Conservation (phyloP, 2,797 vertebrate genomes). For the Petrocephalus schoutedeni region DNA sequence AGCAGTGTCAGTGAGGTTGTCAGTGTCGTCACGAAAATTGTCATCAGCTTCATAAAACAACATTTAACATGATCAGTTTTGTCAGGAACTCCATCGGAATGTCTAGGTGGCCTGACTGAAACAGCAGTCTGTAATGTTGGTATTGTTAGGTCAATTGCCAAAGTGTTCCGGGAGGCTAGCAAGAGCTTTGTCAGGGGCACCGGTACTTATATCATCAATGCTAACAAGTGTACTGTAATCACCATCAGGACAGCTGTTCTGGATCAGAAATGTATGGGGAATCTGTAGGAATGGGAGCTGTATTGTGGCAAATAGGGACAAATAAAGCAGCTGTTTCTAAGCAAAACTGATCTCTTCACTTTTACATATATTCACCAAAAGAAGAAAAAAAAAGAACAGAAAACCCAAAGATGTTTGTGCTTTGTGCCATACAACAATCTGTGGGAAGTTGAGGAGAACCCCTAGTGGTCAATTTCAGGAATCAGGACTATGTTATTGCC, state of each 20-base stretch:
- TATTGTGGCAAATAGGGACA: neutral
- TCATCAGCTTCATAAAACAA: neutral
- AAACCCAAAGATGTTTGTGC: too few relatives aligned
- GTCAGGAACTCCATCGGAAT: neutral
- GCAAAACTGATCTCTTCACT: neutral
- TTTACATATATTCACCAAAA: neutral
- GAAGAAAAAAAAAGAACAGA: neutral
- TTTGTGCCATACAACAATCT: neutral
- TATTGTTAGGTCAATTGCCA: neutral
- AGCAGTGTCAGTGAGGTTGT: neutral
- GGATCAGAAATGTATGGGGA: neutral
- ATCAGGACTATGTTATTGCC: slow-evolving; percentile 15
- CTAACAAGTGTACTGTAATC: neutral
- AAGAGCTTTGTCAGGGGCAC: slow-evolving; percentile 2
- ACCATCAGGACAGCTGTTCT: neutral
- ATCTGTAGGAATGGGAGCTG: neutral
- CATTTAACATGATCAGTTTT: neutral
- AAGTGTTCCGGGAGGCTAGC: neutral
- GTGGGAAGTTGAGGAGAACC: slow-evolving; percentile 51
- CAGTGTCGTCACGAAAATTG: neutral
- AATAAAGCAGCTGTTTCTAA: neutral
- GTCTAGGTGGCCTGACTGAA: neutral
- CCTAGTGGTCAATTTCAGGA: slow-evolving; percentile 46
- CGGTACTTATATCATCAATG: neutral
- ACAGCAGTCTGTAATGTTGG: neutral